Conservation (phyloP, 2,888 invertebrate species). For the Sylvicola cinctus region DNA sequence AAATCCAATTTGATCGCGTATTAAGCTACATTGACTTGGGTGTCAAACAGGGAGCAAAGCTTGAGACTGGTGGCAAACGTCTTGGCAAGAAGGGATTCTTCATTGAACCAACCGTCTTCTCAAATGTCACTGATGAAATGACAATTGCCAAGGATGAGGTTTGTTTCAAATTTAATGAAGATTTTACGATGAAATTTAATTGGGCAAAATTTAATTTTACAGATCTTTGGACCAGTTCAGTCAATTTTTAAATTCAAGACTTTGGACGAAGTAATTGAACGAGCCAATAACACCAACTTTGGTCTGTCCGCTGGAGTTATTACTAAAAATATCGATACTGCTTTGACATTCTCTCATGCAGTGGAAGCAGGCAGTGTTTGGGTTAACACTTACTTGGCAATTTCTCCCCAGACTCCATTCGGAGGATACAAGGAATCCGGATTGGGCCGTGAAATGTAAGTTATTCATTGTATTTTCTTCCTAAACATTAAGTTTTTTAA, state of each 20-base stretch:
- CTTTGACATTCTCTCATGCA: conserved; percentile 48
- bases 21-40: conserved; percentile 54
- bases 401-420: conserved; percentile 52
- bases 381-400: conserved; percentile 30
- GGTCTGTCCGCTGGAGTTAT: conserved; percentile 70
- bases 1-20: conserved; percentile 55
- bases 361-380: conserved; percentile 67
- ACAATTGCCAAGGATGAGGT: conserved; percentile 57
- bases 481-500: no score
- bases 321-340: conserved; percentile 58
- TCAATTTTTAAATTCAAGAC: conserved; percentile 63
- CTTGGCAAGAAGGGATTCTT: conserved; percentile 51
- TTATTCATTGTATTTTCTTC: conserved; percentile 8
- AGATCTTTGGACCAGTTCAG: conserved; percentile 86
- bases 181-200: conserved; percentile 6
- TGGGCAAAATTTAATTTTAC: conserved; percentile 1
- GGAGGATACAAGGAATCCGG: conserved; percentile 80
- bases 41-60: conserved; percentile 55
- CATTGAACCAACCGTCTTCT: conserved; percentile 57
- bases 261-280: conserved; percentile 52
- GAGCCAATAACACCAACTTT: conserved; percentile 60
- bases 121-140: conserved; percentile 59
- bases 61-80: conserved; percentile 53
- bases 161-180: no score
- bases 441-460: conserved; percentile 57